Percentiles rank a stretch among this genome's conserved stretches.
These are phyloP conservation scores for Agriopis marginaria DNA, from an alignment of 2,888 invertebrate genomes.

Conservation along the genomic window DNA sequence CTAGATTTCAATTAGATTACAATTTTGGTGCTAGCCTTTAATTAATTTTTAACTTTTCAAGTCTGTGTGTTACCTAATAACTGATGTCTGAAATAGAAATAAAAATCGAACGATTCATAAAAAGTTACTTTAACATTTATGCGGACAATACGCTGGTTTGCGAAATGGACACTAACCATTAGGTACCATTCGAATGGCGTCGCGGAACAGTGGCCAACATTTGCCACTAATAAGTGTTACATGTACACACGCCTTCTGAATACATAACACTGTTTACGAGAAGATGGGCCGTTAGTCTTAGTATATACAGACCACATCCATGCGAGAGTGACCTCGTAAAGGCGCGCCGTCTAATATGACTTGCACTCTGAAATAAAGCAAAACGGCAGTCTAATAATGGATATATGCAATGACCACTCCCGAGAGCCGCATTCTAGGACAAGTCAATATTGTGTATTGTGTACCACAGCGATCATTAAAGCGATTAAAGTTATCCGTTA, in stretches of 20 bases:
- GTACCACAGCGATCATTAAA: conserved; percentile 63
- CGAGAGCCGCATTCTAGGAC: conserved; percentile 66
- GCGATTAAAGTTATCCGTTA: conserved; percentile 68
- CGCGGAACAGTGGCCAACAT: conserved; percentile 59
- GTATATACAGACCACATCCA: conserved; percentile 39
- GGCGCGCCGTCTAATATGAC: conserved; percentile 52
- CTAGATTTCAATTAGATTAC: too few relatives aligned
- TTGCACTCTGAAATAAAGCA: conserved; percentile 69
- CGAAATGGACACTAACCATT: conserved; percentile 50
- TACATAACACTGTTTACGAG: conserved; percentile 63
- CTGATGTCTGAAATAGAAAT: conserved; percentile 24
- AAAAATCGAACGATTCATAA: conserved; percentile 30
- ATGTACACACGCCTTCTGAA: conserved; percentile 64
- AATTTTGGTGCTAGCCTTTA: too few relatives aligned
- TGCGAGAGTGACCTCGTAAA: conserved; percentile 41
- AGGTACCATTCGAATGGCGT: conserved; percentile 53
- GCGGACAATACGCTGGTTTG: conserved; percentile 40
- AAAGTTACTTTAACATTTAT: conserved; percentile 26
- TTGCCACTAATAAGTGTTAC: conserved; percentile 67
- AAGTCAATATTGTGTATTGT: conserved; percentile 64
- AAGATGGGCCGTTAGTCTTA: conserved; percentile 73
- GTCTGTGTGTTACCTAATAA: conserved; percentile 10
- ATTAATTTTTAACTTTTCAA: neutral
- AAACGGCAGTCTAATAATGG: conserved; percentile 64
- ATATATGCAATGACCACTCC: conserved; percentile 65